Conservation (phyloP, 2,888 invertebrate species). For the Mellilla xanthometata region DNA sequence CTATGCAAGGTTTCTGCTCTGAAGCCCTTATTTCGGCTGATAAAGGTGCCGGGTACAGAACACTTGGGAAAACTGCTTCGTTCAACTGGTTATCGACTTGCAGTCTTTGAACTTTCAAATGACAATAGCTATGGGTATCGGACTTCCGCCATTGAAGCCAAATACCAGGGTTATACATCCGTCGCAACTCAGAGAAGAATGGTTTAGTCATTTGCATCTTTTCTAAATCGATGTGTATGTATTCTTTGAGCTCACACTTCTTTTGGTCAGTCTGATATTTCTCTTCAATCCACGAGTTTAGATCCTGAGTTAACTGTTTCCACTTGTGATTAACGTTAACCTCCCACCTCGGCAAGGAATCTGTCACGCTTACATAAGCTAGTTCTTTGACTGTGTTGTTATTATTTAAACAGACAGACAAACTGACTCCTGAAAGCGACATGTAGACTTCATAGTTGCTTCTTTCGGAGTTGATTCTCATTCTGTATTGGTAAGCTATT, state of each 20-base stretch:
- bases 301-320: constrained; percentile 89
- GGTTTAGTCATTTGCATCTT: constrained; percentile 95
- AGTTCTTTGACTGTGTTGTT: constrained; percentile 82
- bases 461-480: constrained; percentile 85
- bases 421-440: constrained; percentile 86
- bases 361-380: constrained; percentile 85
- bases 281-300: constrained; percentile 92
- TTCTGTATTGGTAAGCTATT: constrained; percentile 84
- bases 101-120: constrained; percentile 85
- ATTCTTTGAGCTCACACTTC: constrained; percentile 89
- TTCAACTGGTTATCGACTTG: constrained; percentile 90
- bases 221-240: constrained; percentile 89
- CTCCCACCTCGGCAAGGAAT: constrained; percentile 90
- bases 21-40: constrained; percentile 63
- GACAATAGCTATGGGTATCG: constrained; percentile 84
- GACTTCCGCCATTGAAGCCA: constrained; percentile 89
- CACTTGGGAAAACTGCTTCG: constrained; percentile 87
- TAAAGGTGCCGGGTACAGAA: constrained; percentile 84
- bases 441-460: constrained; percentile 86
- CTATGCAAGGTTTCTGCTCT: constrained; percentile 82
- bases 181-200: constrained; percentile 89
- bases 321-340: constrained; percentile 90
- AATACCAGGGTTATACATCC: constrained; percentile 88
- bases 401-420: constrained; percentile 81
- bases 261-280: constrained; percentile 87